phyloP scores from a whole-genome alignment of 2,113 vertebrate species.

The Larimichthys polyactis region DNA sequence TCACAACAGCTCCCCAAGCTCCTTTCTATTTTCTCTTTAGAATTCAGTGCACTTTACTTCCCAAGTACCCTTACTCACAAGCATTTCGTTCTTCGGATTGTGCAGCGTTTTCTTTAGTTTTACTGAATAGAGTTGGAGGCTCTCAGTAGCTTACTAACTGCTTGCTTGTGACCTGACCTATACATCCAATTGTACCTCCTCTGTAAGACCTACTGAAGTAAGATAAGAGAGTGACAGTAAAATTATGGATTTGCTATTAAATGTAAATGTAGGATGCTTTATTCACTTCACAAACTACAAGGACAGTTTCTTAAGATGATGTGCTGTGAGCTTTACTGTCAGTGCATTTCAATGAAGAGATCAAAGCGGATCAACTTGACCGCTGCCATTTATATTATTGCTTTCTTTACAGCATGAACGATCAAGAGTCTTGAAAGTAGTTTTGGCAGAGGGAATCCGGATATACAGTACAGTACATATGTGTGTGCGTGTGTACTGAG shows the following conservation, averaged over 20 bases:
- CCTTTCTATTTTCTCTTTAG: background rate
- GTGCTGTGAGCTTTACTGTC: background rate
- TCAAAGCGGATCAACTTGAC: background rate
- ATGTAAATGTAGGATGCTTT: background rate
- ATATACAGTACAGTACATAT: background rate
- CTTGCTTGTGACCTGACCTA: background rate
- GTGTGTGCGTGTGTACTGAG: background rate
- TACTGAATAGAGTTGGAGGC: background rate
- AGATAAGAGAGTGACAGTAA: background rate
- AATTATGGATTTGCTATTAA: background rate
- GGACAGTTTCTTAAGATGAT: background rate
- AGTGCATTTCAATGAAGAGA: background rate
- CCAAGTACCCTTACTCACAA: too few species aligned
- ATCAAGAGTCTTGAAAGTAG: background rate
- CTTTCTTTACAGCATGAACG: background rate
- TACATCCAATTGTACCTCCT: background rate
- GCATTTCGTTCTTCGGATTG: background rate
- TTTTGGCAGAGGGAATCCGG: background rate
- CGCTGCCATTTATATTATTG: background rate
- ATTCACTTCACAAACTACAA: conserved; percentile 3
- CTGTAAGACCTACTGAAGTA: background rate
- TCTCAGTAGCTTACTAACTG: too few species aligned
- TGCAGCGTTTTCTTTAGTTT: background rate
- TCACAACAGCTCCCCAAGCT: background rate
- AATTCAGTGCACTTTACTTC: background rate